Percentiles rank a stretch among this genome's conserved stretches.
These are phyloP conservation scores for Aramus guarauna DNA, from an alignment of 2,113 vertebrate genomes.

Conservation along the genomic window DNA sequence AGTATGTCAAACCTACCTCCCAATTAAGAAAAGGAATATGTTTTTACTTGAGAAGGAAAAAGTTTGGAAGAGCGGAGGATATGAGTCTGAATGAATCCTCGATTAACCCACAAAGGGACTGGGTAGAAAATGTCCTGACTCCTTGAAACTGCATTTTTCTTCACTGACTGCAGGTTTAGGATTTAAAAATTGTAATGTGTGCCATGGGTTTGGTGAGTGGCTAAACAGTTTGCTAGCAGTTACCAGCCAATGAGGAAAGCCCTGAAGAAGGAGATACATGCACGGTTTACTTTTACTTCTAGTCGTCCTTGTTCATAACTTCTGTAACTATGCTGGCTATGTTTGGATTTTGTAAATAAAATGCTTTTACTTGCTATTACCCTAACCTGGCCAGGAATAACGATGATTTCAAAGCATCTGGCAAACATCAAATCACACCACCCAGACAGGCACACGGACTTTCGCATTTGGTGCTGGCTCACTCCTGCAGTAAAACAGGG, in stretches of 20 bases:
- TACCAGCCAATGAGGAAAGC: neutral
- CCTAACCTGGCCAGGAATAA: neutral
- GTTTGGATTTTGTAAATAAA: neutral
- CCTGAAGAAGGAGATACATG: neutral
- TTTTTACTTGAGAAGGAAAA: neutral
- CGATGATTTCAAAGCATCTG: neutral
- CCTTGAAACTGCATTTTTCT: neutral
- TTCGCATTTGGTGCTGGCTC: neutral
- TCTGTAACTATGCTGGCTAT: neutral
- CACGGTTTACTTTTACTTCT: neutral
- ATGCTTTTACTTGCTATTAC: neutral
- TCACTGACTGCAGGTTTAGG: neutral
- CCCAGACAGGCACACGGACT: neutral
- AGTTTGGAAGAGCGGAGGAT: neutral
- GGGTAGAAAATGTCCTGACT: neutral
- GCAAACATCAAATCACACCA: neutral
- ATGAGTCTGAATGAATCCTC: neutral
- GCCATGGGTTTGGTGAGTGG: neutral
- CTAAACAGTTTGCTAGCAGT: neutral
- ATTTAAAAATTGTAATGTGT: neutral
- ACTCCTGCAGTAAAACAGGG: neutral
- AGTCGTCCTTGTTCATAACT: neutral
- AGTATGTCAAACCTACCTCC: neutral
- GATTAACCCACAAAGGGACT: rapidly evolving
- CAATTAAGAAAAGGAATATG: neutral